phyloP scores from a whole-genome alignment of 2,888 invertebrate genomes.

The Coenonympha glycerion region DNA sequence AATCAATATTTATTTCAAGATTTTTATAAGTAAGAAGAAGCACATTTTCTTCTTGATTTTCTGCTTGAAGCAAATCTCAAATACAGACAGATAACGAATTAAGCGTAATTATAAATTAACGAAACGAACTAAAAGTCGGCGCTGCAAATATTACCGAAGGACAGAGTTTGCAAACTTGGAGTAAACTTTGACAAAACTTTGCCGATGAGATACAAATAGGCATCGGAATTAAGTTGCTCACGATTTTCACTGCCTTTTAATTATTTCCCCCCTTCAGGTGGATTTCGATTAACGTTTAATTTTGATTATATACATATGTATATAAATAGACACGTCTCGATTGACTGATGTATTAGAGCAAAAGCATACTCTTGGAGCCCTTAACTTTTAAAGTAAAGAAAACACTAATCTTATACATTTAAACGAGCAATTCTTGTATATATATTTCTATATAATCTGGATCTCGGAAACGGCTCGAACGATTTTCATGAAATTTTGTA shows the following conservation, averaged over 20 bases:
- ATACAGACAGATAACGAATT: constrained; percentile 53
- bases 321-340: no score
- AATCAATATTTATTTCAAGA: no score
- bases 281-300: constrained; percentile 19
- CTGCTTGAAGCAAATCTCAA: constrained; percentile 15
- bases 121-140: constrained; percentile 55
- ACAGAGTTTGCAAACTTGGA: constrained; percentile 51
- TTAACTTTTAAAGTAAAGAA: no score
- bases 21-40: no score
- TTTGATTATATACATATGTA: background rate
- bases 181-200: constrained; percentile 40
- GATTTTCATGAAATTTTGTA: no score
- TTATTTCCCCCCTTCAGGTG: constrained; percentile 66
- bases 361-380: no score
- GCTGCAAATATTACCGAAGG: constrained; percentile 58
- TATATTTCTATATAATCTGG: no score
- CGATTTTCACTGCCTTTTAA: constrained; percentile 71
- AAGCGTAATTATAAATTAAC: constrained; percentile 68
- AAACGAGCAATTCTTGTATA: no score
- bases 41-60: background rate
- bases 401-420: no score
- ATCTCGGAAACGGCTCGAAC: no score
- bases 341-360: background rate
- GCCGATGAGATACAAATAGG: constrained; percentile 65
- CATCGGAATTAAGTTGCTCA: constrained; percentile 69